Percentiles rank a stretch among this genome's conserved stretches.
Conservation (phyloP, 2,113 vertebrate genomes). For the Aptenodytes forsteri region DNA sequence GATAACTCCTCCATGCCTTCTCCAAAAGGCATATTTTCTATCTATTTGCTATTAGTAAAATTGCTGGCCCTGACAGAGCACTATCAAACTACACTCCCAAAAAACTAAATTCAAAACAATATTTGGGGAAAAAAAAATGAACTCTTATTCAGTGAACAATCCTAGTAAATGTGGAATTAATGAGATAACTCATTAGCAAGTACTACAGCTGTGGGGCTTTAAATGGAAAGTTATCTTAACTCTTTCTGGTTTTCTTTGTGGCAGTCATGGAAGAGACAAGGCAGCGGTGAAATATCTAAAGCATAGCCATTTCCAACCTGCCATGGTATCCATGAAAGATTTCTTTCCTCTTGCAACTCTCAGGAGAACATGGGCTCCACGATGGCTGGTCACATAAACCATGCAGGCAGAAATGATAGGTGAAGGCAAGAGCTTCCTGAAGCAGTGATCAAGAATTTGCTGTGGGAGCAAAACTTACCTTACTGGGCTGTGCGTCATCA, state of each 20-base stretch:
- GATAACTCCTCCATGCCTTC: not conserved
- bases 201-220: not conserved
- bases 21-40: not conserved
- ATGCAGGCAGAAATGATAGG: not conserved
- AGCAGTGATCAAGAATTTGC: not conserved
- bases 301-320: fast-evolving
- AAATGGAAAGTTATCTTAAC: not conserved
- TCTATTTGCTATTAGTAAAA: not conserved
- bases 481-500: not conserved
- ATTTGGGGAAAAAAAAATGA: not conserved
- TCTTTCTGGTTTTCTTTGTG: not conserved
- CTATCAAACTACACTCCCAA: not conserved
- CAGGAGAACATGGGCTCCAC: not conserved
- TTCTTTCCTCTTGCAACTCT: not conserved
- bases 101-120: not conserved
- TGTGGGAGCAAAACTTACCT: not conserved
- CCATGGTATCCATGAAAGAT: not conserved
- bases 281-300: not conserved
- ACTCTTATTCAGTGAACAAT: not conserved
- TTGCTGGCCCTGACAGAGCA: not conserved
- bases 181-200: not conserved
- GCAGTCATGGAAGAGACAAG: not conserved
- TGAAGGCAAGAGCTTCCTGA: not conserved
- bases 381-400: not conserved
- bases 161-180: not conserved